Conservation (phyloP, 2,888 invertebrate genomes). For the Amblyteles armatorius region DNA sequence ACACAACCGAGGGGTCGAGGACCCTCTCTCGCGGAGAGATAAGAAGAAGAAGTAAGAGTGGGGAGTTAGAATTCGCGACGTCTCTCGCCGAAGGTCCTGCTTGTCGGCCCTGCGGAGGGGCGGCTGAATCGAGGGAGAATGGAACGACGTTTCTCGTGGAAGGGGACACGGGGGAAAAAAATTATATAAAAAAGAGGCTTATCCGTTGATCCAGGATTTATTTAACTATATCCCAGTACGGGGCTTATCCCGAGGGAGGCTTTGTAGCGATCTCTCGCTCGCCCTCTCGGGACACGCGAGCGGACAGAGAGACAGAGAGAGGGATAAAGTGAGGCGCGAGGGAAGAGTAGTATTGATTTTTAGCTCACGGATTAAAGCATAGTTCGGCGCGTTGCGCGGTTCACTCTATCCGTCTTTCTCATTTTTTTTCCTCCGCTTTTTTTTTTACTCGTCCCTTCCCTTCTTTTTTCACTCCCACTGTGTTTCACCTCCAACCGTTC, state of each 20-base stretch:
- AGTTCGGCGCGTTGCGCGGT: constrained; percentile 74
- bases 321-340: constrained; percentile 32
- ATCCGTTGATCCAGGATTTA: constrained; percentile 85
- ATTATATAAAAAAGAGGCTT: constrained; percentile 81
- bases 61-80: constrained; percentile 45
- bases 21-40: constrained; percentile 69
- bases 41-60: constrained; percentile 50
- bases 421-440: constrained; percentile 35
- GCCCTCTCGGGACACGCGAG: constrained; percentile 47
- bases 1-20: constrained; percentile 64
- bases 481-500: constrained; percentile 45
- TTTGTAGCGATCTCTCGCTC: constrained; percentile 74
- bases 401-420: constrained; percentile 60
- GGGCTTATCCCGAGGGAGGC: constrained; percentile 84
- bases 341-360: constrained; percentile 83
- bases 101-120: constrained; percentile 66
- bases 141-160: constrained; percentile 31
- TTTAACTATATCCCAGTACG: constrained; percentile 83
- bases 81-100: constrained; percentile 61
- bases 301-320: constrained; percentile 39
- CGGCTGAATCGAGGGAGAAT: constrained; percentile 67
- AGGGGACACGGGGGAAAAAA: constrained; percentile 68
- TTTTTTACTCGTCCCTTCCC: constrained; percentile 37
- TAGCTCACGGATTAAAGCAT: constrained; percentile 84
- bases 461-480: constrained; percentile 40